Conservation (phyloP, 1,140 invertebrate species). For the Colletes gigas region DNA sequence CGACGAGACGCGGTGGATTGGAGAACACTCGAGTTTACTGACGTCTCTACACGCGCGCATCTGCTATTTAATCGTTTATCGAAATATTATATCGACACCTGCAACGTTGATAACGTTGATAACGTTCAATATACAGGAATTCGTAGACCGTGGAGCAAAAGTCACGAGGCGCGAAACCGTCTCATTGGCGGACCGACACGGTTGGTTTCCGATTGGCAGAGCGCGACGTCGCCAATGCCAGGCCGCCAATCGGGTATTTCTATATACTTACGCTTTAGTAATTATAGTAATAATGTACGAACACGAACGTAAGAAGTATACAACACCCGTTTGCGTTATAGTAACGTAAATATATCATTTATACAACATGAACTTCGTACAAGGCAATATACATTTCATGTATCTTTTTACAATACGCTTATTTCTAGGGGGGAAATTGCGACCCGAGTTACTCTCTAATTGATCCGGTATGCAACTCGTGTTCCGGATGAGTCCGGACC, state of each 20-base stretch:
- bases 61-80: slow-evolving; percentile 44
- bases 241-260: slow-evolving; percentile 30
- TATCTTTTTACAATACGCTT: slow-evolving; percentile 32
- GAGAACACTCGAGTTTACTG: slow-evolving; percentile 35
- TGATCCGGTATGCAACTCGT: neutral
- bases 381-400: slow-evolving; percentile 35
- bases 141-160: too few species aligned
- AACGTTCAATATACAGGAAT: slow-evolving; percentile 48
- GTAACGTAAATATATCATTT: slow-evolving; percentile 29
- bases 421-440: slow-evolving; percentile 2
- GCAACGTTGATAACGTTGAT: slow-evolving; percentile 26
- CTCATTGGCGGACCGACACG: too few species aligned
- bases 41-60: slow-evolving; percentile 35
- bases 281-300: slow-evolving; percentile 52
- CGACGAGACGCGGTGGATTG: neutral
- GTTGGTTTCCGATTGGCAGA: too few species aligned
- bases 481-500: slow-evolving; percentile 23
- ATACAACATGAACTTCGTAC: slow-evolving; percentile 11
- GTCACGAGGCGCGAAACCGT: too few species aligned
- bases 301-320: slow-evolving; percentile 20
- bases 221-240: slow-evolving; percentile 40
- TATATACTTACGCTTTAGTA: slow-evolving; percentile 32
- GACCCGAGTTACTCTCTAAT: slow-evolving; percentile 9
- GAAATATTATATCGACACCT: slow-evolving; percentile 60
- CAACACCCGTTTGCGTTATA: neutral